These are phyloP conservation scores for Conistra vaccinii DNA, from an alignment of 2,888 invertebrate species.

Conservation along the genomic window DNA sequence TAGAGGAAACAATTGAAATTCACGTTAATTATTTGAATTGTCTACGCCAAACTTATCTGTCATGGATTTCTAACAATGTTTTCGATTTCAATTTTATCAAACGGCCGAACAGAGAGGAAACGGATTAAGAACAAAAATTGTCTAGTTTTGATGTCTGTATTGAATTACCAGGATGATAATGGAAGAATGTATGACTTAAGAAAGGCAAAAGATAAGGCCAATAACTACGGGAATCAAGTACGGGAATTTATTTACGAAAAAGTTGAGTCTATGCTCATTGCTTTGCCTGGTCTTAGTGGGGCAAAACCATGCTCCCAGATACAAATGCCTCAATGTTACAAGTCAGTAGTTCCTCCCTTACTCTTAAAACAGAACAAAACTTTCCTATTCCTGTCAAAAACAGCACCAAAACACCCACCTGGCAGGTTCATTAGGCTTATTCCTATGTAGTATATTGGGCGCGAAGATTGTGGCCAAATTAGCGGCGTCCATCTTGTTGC, in stretches of 20 bases:
- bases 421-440: conserved; percentile 91
- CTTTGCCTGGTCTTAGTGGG: neutral
- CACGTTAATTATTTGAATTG: neutral
- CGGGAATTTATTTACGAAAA: no score
- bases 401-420: conserved; percentile 70
- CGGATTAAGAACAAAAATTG: neutral
- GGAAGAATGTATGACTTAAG: neutral
- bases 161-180: neutral
- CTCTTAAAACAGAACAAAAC: neutral
- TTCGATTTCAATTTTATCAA: neutral
- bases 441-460: conserved; percentile 97
- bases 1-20: neutral
- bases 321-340: neutral
- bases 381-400: neutral
- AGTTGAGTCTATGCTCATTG: neutral
- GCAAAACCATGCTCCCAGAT: neutral
- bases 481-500: conserved; percentile 98
- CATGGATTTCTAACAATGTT: neutral
- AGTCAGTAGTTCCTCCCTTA: neutral
- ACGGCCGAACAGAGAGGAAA: neutral
- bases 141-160: neutral
- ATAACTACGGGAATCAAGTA: no score
- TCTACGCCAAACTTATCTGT: neutral
- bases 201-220: neutral
- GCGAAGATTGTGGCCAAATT: conserved; percentile 98